Conservation (phyloP, 2,797 vertebrate species). For the Cirrhinus molitorella region DNA sequence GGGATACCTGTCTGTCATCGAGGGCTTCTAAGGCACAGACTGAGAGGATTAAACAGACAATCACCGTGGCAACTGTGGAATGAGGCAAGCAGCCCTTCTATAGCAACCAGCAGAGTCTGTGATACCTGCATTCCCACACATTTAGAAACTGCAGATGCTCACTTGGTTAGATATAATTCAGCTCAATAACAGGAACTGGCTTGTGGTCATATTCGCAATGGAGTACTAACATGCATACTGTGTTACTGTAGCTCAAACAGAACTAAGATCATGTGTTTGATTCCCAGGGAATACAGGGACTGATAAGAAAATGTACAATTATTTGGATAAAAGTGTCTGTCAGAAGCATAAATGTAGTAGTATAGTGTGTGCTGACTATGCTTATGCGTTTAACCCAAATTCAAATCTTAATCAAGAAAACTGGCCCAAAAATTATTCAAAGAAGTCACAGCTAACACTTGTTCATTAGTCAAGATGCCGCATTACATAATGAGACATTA, state of each 20-base stretch:
- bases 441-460: background rate
- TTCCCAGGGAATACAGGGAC: background rate
- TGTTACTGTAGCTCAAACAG: background rate
- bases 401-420: background rate
- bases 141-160: background rate
- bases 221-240: background rate
- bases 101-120: slow-evolving; percentile 15
- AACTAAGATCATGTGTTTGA: background rate
- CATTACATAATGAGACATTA: too few species aligned
- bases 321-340: background rate
- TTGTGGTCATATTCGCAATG: background rate
- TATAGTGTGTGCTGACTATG: background rate
- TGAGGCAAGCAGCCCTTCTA: background rate
- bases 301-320: background rate
- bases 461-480: background rate
- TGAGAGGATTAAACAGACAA: slow-evolving; percentile 14
- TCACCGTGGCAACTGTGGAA: background rate
- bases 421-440: background rate
- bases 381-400: background rate
- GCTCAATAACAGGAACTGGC: background rate
- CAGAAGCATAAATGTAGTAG: background rate
- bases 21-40: slow-evolving; percentile 10
- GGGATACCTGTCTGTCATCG: background rate
- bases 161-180: background rate
- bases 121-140: slow-evolving; percentile 2